A percentile compares a stretch with the other conserved stretches of the same genome.
Conservation (phyloP, 2,888 invertebrate species). For the Pachycephus smyrnensis region DNA sequence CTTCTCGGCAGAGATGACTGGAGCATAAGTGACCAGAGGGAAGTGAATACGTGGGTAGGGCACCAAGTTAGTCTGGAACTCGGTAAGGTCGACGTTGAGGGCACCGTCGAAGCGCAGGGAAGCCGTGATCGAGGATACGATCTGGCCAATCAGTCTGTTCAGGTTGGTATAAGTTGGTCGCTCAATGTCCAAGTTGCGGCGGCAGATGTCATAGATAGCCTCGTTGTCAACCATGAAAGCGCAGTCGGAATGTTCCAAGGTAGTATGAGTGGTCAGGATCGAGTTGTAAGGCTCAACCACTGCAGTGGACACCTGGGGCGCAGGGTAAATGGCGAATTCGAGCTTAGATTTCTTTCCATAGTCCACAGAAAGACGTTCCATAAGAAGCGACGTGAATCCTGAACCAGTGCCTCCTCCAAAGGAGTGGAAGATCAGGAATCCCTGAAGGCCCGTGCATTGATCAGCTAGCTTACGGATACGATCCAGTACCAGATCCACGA, state of each 20-base stretch:
- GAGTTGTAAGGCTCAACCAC: slow-evolving; percentile 99
- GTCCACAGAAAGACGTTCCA: slow-evolving; percentile 96
- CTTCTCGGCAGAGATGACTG: slow-evolving; percentile 93
- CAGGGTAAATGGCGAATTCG: slow-evolving; percentile 97
- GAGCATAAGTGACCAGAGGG: slow-evolving; percentile 92
- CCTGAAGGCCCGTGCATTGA: slow-evolving; percentile 92
- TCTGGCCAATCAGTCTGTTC: slow-evolving; percentile 95
- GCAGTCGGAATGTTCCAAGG: slow-evolving; percentile 94
- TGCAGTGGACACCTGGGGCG: slow-evolving; percentile 90
- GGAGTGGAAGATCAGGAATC: slow-evolving; percentile 96
- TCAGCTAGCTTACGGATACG: slow-evolving; percentile 88
- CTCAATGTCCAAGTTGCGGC: slow-evolving; percentile 94
- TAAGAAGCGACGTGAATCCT: slow-evolving; percentile 95
- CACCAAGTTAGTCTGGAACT: slow-evolving; percentile 96
- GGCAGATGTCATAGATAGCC: slow-evolving; percentile 92
- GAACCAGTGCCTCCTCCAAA: slow-evolving; percentile 95
- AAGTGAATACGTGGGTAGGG: slow-evolving; percentile 97
- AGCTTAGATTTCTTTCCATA: slow-evolving; percentile 97
- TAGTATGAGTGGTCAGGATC: slow-evolving; percentile 95
- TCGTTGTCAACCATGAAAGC: slow-evolving; percentile 96
- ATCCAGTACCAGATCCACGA: slow-evolving; percentile 90
- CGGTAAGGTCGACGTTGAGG: slow-evolving; percentile 92
- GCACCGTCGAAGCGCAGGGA: slow-evolving; percentile 94
- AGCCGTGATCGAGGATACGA: slow-evolving; percentile 93
- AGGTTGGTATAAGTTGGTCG: slow-evolving; percentile 97